A percentile compares a stretch with the other conserved stretches of the same genome.
phyloP scores from a whole-genome alignment of 64 coral and sea anemone genomes.

The Montipora capricornis region DNA sequence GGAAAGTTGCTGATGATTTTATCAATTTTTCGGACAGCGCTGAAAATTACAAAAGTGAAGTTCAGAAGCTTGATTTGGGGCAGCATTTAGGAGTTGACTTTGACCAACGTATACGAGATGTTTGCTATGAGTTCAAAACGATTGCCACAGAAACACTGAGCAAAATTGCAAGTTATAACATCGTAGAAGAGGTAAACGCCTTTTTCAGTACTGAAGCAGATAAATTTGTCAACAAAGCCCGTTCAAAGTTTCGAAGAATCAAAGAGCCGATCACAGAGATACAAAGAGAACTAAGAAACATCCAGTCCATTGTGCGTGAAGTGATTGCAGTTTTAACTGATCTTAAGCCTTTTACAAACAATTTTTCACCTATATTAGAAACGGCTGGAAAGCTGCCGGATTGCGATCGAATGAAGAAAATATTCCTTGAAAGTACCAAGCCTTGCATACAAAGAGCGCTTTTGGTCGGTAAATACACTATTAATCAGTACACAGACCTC shows the following conservation, averaged over 20 bases:
- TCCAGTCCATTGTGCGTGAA: conserved; percentile 53
- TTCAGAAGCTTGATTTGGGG: conserved; percentile 76
- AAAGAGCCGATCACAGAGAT: conserved; percentile 81
- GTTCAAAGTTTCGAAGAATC: conserved; percentile 63
- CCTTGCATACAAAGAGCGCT: conserved; percentile 78
- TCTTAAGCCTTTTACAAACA: conserved; percentile 83
- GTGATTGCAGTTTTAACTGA: conserved; percentile 69
- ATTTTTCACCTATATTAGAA: conserved; percentile 84
- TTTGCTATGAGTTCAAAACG: conserved; percentile 85
- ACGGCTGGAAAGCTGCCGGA: conserved; percentile 68
- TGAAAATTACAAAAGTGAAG: conserved; percentile 72
- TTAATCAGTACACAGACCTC: conserved; percentile 63
- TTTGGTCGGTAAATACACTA: conserved; percentile 50
- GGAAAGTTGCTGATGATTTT: conserved; percentile 84
- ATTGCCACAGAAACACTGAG: conserved; percentile 60
- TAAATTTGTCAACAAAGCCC: conserved; percentile 71
- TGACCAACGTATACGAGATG: conserved; percentile 61
- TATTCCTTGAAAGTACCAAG: conserved; percentile 67
- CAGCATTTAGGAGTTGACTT: conserved; percentile 84
- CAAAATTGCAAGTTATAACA: conserved; percentile 71
- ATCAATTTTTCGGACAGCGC: conserved; percentile 82
- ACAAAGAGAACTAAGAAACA: conserved; percentile 68
- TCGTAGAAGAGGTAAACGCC: conserved; percentile 70
- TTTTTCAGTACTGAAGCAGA: conserved; percentile 80
- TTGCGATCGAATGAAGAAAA: conserved; percentile 60